These are phyloP conservation scores for Branchipolynoe longqiensis DNA, from an alignment of 2,888 invertebrate species.

Conservation along the genomic window DNA sequence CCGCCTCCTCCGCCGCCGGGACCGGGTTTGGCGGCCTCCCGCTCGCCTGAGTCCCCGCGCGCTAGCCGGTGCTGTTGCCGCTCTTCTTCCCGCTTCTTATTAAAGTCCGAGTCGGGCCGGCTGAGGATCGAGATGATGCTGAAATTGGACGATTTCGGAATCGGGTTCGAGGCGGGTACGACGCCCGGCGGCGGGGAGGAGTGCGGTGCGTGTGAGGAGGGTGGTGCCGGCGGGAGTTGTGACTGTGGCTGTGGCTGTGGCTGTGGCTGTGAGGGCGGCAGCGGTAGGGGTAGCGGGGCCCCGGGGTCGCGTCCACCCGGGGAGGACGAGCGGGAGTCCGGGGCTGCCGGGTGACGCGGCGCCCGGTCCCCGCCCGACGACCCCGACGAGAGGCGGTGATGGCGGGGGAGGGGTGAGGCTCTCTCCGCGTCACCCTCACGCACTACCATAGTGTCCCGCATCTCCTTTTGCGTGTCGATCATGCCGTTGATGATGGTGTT, in stretches of 20 bases:
- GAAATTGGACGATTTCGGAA: conserved; percentile 59
- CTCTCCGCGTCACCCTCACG: too few species aligned
- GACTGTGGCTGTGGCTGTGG: conserved; percentile 4
- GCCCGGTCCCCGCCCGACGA: too few species aligned
- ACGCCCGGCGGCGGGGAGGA: not conserved
- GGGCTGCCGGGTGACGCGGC: too few species aligned
- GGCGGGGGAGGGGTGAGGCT: too few species aligned
- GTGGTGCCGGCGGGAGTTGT: not conserved
- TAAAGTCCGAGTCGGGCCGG: conserved; percentile 58
- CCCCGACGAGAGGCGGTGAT: too few species aligned
- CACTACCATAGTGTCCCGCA: too few species aligned
- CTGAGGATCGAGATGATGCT: conserved; percentile 66
- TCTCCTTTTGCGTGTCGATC: too few species aligned
- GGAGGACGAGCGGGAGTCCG: too few species aligned
- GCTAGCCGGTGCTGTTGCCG: not conserved
- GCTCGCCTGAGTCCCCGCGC: conserved; percentile 1
- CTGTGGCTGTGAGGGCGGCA: too few species aligned
- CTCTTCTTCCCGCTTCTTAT: conserved; percentile 35
- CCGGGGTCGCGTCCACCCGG: not conserved
- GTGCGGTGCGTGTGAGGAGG: not conserved
- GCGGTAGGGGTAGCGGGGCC: too few species aligned
- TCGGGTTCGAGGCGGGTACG: conserved; percentile 21
- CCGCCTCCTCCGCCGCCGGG: too few species aligned
- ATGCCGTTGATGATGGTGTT: conserved; percentile 40
- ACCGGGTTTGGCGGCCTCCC: conserved; percentile 11